These are phyloP conservation scores for Hyles euphorbiae DNA, from an alignment of 1,140 invertebrate species.

Conservation along the genomic window DNA sequence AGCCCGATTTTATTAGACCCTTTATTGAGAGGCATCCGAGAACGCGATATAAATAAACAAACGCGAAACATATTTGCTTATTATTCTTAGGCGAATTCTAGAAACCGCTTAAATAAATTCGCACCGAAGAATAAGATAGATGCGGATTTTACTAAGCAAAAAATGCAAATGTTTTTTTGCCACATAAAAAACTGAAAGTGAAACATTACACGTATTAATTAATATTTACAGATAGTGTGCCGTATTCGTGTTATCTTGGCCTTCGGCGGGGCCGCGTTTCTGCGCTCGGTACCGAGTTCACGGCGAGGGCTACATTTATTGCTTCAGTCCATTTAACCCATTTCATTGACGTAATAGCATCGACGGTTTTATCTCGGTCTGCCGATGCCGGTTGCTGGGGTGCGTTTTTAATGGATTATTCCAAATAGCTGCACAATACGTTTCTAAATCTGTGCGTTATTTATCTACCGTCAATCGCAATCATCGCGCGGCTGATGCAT, in stretches of 20 bases:
- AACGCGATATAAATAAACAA: too few species aligned
- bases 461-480: constrained; percentile 4
- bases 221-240: constrained; percentile 29
- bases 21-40: too few species aligned
- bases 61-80: too few species aligned
- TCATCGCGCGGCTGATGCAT: constrained; percentile 1
- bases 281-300: constrained; percentile 44
- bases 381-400: constrained; percentile 20
- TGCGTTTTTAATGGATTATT: constrained; percentile 9
- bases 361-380: constrained; percentile 29
- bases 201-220: constrained; percentile 24
- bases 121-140: too few species aligned
- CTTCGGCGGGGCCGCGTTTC: constrained; percentile 43
- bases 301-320: constrained; percentile 64
- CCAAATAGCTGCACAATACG: neutral
- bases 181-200: constrained; percentile 24
- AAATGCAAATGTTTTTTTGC: too few species aligned
- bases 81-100: too few species aligned
- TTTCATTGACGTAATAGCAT: constrained; percentile 59
- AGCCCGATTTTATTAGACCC: too few species aligned
- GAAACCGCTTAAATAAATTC: too few species aligned
- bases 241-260: constrained; percentile 24
- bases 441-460: constrained; percentile 5
- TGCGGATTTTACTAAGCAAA: too few species aligned
- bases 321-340: constrained; percentile 58